Base-by-base conservation (phyloP, 2,113 vertebrate genomes). In the Anas platyrhynchos region DNA sequence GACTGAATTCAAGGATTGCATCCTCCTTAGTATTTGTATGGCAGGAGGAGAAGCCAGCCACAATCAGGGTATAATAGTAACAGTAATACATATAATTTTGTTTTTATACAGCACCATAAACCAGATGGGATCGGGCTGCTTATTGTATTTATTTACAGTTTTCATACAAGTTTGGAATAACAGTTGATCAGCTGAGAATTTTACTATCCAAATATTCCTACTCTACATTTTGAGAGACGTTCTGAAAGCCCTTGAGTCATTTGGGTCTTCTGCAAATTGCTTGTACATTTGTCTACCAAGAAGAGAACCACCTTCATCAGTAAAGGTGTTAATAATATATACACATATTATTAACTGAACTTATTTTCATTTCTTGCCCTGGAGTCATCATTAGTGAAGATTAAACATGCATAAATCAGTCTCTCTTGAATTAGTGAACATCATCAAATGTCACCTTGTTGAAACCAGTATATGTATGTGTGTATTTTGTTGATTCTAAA, bases 401-500 rank as follows among this genome's bases (percentile, higher is more conserved):
- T 97, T 95, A 97, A 97, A 96, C 91, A 96, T 81, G 95, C 96
- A 97, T 97, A 97, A 97, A 97, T 96, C 94, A 96, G 80, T 63
- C 72, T 80, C 89, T 91, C 85, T 89, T 79, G 90, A 95, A 96
- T 93, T 80, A 93, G 85, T 44, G 94, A 94, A 65, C 92, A 89
- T 93, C 92, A 94, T 91, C 94, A 97, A 97, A 96, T 96, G 96
- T 96, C 93, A 95, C 96, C 92, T 95, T 97, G 93, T 91, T 91
- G 88, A 93, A 96, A 91, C 0, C 1, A 69, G 89, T 87, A 36
- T 16, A 26, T 44, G 68, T 61, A 72, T 72, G 85, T 67, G 55
- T 46, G 29, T 72, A 54, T 72, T 59, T 20, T 63, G 54, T 66
- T 43, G 38, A 36, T 67, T 22, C 20, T 8, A 2, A 62, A 67